phyloP scores from a whole-genome alignment of 2,797 vertebrate species.

The Hephaestus fuliginosus region DNA sequence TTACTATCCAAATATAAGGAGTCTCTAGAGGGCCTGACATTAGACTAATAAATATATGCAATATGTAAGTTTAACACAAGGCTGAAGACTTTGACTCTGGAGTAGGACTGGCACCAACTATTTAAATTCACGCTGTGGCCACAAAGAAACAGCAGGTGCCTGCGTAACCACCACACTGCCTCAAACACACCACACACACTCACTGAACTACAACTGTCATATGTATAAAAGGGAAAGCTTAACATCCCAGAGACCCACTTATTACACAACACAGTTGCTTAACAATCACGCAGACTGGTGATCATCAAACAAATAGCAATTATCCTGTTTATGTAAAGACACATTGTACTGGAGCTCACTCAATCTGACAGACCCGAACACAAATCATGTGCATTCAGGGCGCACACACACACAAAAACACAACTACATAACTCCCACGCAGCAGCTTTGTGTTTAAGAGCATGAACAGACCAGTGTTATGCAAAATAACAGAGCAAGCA shows the following conservation, averaged over 20 bases:
- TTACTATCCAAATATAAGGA: not conserved
- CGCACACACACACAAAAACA: not conserved
- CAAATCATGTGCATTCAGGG: constrained; percentile 53
- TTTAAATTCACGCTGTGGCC: constrained; percentile 30
- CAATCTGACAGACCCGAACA: constrained; percentile 50
- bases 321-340: constrained; percentile 50
- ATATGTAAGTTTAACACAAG: not conserved
- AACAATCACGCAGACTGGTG: constrained; percentile 46
- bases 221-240: constrained; percentile 24
- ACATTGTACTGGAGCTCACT: constrained; percentile 42
- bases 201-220: constrained; percentile 21
- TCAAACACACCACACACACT: constrained; percentile 1
- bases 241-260: constrained; percentile 58
- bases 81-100: not conserved
- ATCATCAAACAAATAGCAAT: constrained; percentile 52
- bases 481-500: constrained; percentile 59
- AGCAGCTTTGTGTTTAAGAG: constrained; percentile 62
- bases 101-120: not conserved
- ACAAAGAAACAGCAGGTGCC: constrained; percentile 38
- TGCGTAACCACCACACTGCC: constrained; percentile 15
- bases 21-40: not conserved
- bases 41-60: constrained; percentile 4
- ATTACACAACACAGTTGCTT: constrained; percentile 62
- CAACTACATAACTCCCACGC: constrained; percentile 67
- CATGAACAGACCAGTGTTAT: constrained; percentile 55